These are phyloP conservation scores for Theonella swinhoei DNA, from an alignment of 37 sponge, comb jelly and placozoan species.

Conservation along the genomic window DNA sequence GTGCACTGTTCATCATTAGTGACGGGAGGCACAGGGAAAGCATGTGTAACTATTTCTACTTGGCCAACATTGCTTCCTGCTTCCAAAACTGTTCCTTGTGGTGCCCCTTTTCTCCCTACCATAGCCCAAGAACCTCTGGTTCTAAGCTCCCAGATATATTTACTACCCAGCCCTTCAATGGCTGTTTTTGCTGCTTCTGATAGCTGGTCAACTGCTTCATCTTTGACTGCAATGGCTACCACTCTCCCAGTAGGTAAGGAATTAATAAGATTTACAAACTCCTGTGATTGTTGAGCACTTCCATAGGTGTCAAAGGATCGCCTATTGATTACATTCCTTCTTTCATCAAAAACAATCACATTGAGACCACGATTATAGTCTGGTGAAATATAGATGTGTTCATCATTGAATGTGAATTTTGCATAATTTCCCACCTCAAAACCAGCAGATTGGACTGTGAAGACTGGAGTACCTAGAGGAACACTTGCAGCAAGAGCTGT, in stretches of 20 bases:
- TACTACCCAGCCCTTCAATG: not conserved
- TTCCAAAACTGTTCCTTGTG: not conserved
- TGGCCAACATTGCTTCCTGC: not conserved
- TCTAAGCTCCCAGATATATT: not conserved
- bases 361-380: not conserved
- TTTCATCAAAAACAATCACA: not conserved
- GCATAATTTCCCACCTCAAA: not conserved
- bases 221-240: not conserved
- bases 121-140: slow-evolving; percentile 1
- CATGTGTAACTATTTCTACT: not conserved
- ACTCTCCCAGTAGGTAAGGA: not conserved
- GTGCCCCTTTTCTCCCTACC: not conserved
- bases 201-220: not conserved
- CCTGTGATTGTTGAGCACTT: no score
- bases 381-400: not conserved
- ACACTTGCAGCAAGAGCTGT: no score
- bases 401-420: not conserved
- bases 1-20: not conserved
- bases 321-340: no score
- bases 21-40: not conserved
- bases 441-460: not conserved
- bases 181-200: not conserved
- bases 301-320: no score
- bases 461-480: no score
- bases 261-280: not conserved